Conservation (phyloP, 2,797 vertebrate species). For the Pseudocheirus occidentalis region DNA sequence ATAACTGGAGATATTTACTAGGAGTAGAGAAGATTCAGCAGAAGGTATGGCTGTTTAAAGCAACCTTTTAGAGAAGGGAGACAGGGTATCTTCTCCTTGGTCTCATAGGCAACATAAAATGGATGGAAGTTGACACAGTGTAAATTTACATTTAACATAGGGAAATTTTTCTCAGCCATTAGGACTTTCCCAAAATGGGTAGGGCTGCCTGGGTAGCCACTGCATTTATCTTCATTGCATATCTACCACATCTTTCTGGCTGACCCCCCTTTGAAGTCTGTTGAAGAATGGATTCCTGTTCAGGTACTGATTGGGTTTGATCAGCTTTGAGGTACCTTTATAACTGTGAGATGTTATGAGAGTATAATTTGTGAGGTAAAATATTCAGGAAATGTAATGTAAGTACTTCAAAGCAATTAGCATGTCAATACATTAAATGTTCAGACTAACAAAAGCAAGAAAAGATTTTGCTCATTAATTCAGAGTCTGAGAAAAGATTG, state of each 20-base stretch:
- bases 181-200: not conserved
- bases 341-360: not conserved
- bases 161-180: not conserved
- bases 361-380: conserved; percentile 39
- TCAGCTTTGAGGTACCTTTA: not conserved
- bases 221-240: not conserved
- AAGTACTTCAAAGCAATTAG: conserved; percentile 59
- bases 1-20: not conserved
- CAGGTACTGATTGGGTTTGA: not conserved
- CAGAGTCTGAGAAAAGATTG: conserved; percentile 1
- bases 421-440: conserved; percentile 39
- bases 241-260: not conserved
- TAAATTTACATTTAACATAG: not conserved
- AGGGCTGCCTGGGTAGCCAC: not conserved
- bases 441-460: conserved; percentile 51
- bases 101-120: not conserved
- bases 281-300: not conserved
- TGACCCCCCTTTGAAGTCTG: not conserved
- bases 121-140: not conserved
- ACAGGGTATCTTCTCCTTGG: not conserved
- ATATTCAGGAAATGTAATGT: conserved; percentile 12
- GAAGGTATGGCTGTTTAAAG: not conserved
- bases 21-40: not conserved
- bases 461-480: conserved; percentile 57
- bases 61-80: not conserved